A percentile compares a stretch with the other conserved stretches of the same genome.
These are phyloP conservation scores for Plodia interpunctella DNA, from an alignment of 1,140 invertebrate genomes.

Conservation along the genomic window DNA sequence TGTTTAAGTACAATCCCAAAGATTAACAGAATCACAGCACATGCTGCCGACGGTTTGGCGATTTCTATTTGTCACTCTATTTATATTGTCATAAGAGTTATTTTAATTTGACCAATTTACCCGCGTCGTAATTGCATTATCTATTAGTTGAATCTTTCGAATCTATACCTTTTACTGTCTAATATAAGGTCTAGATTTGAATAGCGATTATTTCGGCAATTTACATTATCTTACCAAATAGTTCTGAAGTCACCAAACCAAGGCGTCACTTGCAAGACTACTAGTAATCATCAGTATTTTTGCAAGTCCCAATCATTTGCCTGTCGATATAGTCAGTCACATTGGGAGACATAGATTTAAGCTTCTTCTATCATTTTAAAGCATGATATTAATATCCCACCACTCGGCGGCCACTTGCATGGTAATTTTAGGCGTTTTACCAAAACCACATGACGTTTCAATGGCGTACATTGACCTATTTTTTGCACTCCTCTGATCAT, in stretches of 20 bases:
- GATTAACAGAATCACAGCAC: constrained; percentile 66
- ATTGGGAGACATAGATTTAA: constrained; percentile 67
- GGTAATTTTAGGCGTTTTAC: not conserved
- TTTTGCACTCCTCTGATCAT: not conserved
- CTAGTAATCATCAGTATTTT: constrained; percentile 52
- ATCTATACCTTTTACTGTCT: constrained; percentile 30
- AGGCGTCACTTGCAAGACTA: constrained; percentile 61
- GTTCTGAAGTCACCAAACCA: constrained; percentile 47
- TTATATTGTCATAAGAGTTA: not conserved
- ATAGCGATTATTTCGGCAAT: no score
- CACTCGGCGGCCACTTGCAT: constrained; percentile 36
- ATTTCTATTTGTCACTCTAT: constrained; percentile 28
- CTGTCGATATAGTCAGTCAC: constrained; percentile 65
- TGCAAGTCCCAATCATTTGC: constrained; percentile 68
- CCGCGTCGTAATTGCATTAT: no score
- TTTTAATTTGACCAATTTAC: no score
- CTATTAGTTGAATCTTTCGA: not conserved
- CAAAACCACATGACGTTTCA: not conserved
- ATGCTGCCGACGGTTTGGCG: constrained; percentile 49
- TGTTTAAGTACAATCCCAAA: constrained; percentile 72
- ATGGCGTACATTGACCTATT: constrained; percentile 12
- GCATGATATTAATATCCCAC: constrained; percentile 70
- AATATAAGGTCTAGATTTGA: no score
- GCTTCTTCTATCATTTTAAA: constrained; percentile 70
- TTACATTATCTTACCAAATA: no score